Conservation (phyloP, 2,888 invertebrate genomes). For the Tipula vernalis region DNA sequence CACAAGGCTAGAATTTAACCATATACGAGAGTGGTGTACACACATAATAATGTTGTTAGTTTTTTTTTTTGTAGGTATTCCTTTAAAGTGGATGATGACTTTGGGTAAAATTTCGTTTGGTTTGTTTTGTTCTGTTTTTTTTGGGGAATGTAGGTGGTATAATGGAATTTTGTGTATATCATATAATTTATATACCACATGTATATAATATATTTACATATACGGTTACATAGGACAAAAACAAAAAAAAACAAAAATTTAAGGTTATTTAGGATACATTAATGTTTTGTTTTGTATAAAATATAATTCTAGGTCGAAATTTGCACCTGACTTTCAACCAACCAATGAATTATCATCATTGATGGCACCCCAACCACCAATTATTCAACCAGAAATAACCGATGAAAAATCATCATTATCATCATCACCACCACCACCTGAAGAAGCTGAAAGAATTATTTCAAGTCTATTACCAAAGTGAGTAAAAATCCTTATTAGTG, state of each 20-base stretch:
- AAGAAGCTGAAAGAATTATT: conserved; percentile 64
- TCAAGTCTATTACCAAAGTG: conserved; percentile 64
- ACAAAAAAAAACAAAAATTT: background rate
- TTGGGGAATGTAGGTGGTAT: background rate
- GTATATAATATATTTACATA: background rate
- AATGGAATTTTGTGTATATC: background rate
- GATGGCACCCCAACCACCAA: conserved; percentile 11
- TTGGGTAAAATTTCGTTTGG: background rate
- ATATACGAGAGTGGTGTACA: background rate
- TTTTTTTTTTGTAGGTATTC: background rate
- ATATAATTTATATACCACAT: background rate
- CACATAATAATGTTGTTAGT: background rate
- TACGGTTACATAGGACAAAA: background rate
- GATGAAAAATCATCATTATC: conserved; percentile 15
- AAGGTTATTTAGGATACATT: background rate
- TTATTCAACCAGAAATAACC: conserved; percentile 16
- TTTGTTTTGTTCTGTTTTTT: background rate
- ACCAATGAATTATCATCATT: conserved; percentile 34
- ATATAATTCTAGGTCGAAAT: conserved; percentile 44
- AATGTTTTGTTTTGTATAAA: background rate
- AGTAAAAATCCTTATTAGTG: conserved; percentile 22
- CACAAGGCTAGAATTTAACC: background rate
- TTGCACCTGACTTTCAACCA: conserved; percentile 57
- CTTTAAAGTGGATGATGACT: background rate
- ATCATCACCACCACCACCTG: conserved; percentile 52